These are phyloP conservation scores for Ctenomys sociabilis DNA, from an alignment of 2,113 vertebrate species.

Conservation along the genomic window DNA sequence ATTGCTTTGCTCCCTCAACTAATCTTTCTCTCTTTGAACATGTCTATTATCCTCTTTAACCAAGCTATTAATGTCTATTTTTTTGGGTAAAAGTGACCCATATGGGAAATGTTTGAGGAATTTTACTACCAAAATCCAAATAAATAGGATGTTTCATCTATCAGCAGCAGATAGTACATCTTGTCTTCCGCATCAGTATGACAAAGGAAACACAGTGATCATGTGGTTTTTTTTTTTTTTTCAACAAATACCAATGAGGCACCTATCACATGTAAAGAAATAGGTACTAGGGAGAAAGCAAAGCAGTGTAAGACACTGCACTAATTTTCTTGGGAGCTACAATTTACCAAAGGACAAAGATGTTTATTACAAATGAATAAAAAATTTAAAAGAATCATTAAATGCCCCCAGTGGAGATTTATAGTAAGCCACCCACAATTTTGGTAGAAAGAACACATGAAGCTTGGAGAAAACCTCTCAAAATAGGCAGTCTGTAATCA, in stretches of 20 bases:
- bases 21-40: conserved; percentile 59
- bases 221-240: conserved; percentile 20
- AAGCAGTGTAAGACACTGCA: background rate
- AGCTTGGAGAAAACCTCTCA: background rate
- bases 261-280: conserved; percentile 21
- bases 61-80: conserved; percentile 53
- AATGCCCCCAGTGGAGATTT: background rate
- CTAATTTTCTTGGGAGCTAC: background rate
- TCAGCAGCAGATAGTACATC: conserved; percentile 51
- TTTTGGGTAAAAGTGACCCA: conserved; percentile 49
- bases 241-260: conserved; percentile 44
- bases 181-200: conserved; percentile 42
- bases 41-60: conserved; percentile 49
- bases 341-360: conserved; percentile 3
- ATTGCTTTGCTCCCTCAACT: conserved; percentile 64
- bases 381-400: conserved; percentile 25
- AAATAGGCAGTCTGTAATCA: background rate
- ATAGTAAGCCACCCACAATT: background rate
- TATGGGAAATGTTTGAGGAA: conserved; percentile 24
- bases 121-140: conserved; percentile 56
- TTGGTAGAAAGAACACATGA: background rate
- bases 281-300: conserved; percentile 32
- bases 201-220: conserved; percentile 52
- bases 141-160: conserved; percentile 59
- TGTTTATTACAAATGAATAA: background rate